Percentiles rank a stretch among this genome's conserved stretches.
These are phyloP conservation scores for Umimayanthus chanpuru DNA, from an alignment of 92 coral and sea anemone species.

Conservation along the genomic window DNA sequence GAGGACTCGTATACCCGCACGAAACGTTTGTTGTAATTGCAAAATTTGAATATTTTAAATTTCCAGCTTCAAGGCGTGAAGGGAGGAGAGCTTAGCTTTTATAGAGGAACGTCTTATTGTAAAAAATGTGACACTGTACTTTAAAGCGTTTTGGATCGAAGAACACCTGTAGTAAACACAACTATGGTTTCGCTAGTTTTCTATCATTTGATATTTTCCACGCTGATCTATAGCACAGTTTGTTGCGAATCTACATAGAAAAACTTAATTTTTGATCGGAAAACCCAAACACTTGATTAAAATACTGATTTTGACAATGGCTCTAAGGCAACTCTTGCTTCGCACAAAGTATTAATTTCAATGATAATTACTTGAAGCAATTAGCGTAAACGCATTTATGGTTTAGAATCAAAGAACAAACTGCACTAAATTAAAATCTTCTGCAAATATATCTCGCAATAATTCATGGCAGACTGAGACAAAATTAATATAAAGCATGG, in stretches of 20 bases:
- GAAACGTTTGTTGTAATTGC: not conserved
- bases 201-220: not conserved
- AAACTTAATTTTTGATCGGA: not conserved
- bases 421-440: not conserved
- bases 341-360: not conserved
- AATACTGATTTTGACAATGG: not conserved
- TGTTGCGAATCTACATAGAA: not conserved
- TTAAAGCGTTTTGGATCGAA: not conserved
- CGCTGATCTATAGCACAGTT: not conserved
- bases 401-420: not conserved
- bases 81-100: no score
- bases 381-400: not conserved
- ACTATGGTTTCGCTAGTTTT: not conserved
- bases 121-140: not conserved
- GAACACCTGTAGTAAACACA: not conserved
- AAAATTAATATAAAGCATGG: no score
- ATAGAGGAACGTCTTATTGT: no score
- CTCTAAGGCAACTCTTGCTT: not conserved
- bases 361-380: not conserved
- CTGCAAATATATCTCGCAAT: not conserved
- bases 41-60: no score
- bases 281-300: not conserved
- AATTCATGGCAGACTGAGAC: not conserved
- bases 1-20: not conserved
- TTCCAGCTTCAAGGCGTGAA: no score